A percentile compares a stretch with the other conserved stretches of the same genome.
Conservation (phyloP, 2,888 invertebrate genomes). For the Stenotaenia linearis region DNA sequence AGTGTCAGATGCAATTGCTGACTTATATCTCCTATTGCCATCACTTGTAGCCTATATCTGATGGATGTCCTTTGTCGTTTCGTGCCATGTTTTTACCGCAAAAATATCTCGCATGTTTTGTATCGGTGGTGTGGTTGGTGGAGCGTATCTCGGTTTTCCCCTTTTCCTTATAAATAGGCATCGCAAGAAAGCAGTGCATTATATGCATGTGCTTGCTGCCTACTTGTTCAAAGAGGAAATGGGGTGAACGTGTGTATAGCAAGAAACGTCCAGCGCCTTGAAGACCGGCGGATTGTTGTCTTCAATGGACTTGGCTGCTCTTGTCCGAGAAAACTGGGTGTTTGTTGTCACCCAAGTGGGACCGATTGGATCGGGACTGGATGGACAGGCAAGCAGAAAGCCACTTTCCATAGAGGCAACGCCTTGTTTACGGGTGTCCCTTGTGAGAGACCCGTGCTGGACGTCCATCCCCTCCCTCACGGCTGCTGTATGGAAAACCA, state of each 20-base stretch:
- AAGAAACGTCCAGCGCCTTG: not conserved
- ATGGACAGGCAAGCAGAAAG: not conserved
- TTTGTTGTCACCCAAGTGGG: slow-evolving; percentile 9
- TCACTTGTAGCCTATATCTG: not conserved
- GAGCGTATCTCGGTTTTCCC: not conserved
- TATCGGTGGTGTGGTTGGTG: not conserved
- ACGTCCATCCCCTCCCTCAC: not conserved
- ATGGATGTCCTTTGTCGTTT: not conserved
- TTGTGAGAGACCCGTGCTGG: not conserved
- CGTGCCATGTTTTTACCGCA: not conserved
- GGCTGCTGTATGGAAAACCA: not conserved
- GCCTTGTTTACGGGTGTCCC: not conserved
- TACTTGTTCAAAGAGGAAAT: not conserved
- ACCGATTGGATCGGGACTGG: not conserved
- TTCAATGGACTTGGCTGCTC: not conserved
- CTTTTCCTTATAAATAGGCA: not conserved
- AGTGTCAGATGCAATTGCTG: not conserved
- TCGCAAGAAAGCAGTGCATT: slow-evolving; percentile 5
- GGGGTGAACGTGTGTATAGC: not conserved
- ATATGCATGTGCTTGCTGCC: not conserved
- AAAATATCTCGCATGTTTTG: not conserved
- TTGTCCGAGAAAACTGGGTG: not conserved
- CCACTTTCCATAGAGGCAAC: not conserved
- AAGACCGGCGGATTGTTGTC: not conserved
- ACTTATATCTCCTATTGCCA: not conserved